Base-by-base conservation (phyloP, 2,888 invertebrate genomes). In the Pecten maximus region DNA sequence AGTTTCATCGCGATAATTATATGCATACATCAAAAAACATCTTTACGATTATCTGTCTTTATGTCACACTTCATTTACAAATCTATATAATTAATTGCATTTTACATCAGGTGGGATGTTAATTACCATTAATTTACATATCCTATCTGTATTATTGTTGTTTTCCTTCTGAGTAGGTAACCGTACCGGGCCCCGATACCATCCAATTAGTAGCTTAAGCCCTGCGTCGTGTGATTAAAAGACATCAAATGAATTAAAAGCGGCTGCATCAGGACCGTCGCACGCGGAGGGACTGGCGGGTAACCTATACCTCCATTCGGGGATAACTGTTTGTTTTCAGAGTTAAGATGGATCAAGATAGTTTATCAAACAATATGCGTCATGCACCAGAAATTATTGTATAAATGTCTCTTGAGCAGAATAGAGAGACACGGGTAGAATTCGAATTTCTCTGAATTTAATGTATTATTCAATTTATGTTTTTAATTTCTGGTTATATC, bases 401-500 rank as follows among this genome's bases (percentile, higher is more conserved):
- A 74, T 74, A 74, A 74, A 74, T 74, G 74, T 74, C 74, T 74
- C 35, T 16, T 74, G 28, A 35, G 35, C 74, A 74, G 23, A 74
- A 74, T 2, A 28, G 74, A 74, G 28, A 35, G 74, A 15, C 74
- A 35, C 28, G 74, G 74, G 35, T 74, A 35, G 74, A 74, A 74
- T 74, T 74, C 2, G 28, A 74, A 74, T 35, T 74, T 74, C 74
- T 74, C 23, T 74, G 35, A 74, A 74, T 74, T 35, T 74, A 74
- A 74, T 74, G 74, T 74, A 74, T 74, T 23, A 74, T 74, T 74
- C 74, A 74, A 74, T 74, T 74, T 74, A 74, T 35, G 35, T 15
- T 74, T 35, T 74, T 74, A 35, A 74, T 74, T 60, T 74, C 74
- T 74, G 4, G 28, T 15, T 35, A 28, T 28, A 28, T 74, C 35